Evolutionary conservation across 2,797 vertebrate genomes (phyloP).

Genomic region (Notolabrus celidotus): DNA sequence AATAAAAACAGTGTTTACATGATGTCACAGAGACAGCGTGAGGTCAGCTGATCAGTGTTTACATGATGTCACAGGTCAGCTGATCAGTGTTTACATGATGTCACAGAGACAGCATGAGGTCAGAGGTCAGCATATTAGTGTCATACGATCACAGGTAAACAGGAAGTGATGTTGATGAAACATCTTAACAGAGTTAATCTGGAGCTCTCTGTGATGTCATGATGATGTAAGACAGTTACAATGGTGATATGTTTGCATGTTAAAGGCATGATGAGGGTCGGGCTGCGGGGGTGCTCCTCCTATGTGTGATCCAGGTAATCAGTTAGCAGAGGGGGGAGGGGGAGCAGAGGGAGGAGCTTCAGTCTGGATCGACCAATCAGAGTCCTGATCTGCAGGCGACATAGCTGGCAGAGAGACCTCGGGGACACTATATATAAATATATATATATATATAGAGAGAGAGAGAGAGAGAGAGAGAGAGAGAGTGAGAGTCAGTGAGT

Average conservation of each 20-base stretch:
- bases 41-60: neutral
- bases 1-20: neutral
- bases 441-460: no score
- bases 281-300: conserved; percentile 15
- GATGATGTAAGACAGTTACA: neutral
- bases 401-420: conserved; percentile 90
- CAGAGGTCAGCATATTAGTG: neutral
- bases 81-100: neutral
- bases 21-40: neutral
- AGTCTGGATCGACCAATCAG: conserved; percentile 88
- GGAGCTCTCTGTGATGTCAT: neutral
- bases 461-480: neutral
- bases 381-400: conserved; percentile 90
- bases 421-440: no score
- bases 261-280: neutral
- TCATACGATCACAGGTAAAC: neutral
- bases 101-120: no score
- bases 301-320: conserved; percentile 92
- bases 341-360: conserved; percentile 90
- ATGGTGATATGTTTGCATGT: neutral
- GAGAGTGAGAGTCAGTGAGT: neutral
- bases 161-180: neutral
- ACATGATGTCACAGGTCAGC: no score
- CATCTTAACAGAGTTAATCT: neutral
- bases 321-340: conserved; percentile 91